Conservation (phyloP, 2,113 vertebrate genomes). For the Mola mola region DNA sequence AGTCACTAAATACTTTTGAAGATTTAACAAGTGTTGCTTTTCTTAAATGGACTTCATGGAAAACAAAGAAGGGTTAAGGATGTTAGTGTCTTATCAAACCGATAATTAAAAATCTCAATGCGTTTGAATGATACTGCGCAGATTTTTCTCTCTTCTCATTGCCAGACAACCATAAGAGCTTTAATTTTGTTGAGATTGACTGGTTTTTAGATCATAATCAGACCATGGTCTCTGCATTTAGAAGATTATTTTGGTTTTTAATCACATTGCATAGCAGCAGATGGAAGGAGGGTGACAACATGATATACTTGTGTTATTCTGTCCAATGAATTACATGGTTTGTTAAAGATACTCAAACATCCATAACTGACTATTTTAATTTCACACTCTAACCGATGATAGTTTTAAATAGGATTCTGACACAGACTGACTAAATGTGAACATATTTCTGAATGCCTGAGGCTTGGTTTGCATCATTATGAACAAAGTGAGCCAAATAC, state of each 20-base stretch:
- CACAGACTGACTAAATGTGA: conserved; percentile 46
- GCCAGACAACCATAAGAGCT: no score
- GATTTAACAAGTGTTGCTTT: neutral
- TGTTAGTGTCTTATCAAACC: neutral
- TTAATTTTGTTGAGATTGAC: neutral
- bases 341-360: conserved; percentile 35
- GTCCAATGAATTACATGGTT: conserved; percentile 18
- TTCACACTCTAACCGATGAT: conserved; percentile 44
- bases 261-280: conserved; percentile 14
- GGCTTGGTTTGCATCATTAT: conserved; percentile 44
- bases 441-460: conserved; percentile 36
- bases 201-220: conserved; percentile 27
- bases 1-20: conserved; percentile 6
- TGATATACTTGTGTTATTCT: conserved; percentile 30
- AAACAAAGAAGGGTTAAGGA: neutral
- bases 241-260: conserved; percentile 9
- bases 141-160: no score
- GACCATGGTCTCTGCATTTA: conserved; percentile 1
- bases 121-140: no score
- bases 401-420: conserved; percentile 46
- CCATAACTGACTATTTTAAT: conserved; percentile 55
- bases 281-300: conserved; percentile 23
- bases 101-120: neutral
- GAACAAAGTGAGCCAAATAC: conserved; percentile 36
- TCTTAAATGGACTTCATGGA: neutral